phyloP scores from a whole-genome alignment of 2,113 vertebrate species.

The Ramphastos sulfuratus region DNA sequence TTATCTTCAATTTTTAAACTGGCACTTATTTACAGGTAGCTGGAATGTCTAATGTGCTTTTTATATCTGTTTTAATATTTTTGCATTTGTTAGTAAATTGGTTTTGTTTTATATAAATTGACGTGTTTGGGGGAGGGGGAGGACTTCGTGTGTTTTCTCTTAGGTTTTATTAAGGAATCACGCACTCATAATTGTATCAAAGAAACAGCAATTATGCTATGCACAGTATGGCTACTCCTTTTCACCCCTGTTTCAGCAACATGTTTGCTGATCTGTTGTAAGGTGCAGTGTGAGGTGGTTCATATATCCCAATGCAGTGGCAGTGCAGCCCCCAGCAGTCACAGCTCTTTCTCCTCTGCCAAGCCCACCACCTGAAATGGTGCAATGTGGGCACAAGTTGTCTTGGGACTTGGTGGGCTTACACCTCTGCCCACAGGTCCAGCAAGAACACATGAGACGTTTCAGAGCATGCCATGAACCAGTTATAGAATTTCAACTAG shows the following conservation, averaged over 20 bases:
- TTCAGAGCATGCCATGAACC: not conserved
- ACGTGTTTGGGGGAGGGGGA: not conserved
- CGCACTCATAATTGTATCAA: not conserved
- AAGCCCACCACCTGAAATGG: accelerated
- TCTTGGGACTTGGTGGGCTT: accelerated
- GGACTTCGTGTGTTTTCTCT: not conserved
- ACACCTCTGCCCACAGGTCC: not conserved
- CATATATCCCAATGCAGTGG: accelerated
- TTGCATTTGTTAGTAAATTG: not conserved
- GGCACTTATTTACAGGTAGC: not conserved
- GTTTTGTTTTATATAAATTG: not conserved
- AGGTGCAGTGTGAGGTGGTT: not conserved
- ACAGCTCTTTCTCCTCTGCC: not conserved
- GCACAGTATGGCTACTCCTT: not conserved
- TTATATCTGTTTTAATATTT: not conserved
- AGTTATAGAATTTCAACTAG: not conserved
- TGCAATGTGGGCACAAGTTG: accelerated
- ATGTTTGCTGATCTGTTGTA: not conserved
- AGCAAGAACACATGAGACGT: accelerated
- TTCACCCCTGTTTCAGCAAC: not conserved
- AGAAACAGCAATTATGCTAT: not conserved
- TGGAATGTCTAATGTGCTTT: not conserved
- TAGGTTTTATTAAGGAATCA: slow-evolving; percentile 8
- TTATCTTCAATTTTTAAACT: not conserved
- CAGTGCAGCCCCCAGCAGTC: not conserved